These are phyloP conservation scores for Siderastrea siderea DNA, from an alignment of 92 coral and sea anemone genomes.

Conservation along the genomic window DNA sequence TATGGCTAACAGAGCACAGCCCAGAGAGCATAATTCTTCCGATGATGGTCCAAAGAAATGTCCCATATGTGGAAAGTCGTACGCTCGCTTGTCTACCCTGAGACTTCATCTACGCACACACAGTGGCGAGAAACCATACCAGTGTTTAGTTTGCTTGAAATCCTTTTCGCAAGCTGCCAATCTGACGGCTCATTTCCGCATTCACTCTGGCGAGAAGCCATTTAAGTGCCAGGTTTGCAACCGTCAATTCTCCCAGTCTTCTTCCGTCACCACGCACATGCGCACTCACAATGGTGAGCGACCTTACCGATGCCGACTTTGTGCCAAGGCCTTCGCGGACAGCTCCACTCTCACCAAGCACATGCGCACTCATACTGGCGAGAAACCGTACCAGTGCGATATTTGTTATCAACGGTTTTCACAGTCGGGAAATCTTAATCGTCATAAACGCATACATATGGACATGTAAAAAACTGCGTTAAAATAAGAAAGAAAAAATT, in stretches of 20 bases:
- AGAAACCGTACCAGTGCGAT: slow-evolving; percentile 90
- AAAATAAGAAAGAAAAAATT: neutral
- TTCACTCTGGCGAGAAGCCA: slow-evolving; percentile 92
- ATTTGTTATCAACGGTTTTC: slow-evolving; percentile 85
- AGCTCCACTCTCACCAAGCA: slow-evolving; percentile 90
- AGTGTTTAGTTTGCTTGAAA: slow-evolving; percentile 89
- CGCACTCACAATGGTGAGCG: slow-evolving; percentile 93
- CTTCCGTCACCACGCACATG: slow-evolving; percentile 94
- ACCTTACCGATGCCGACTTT: slow-evolving; percentile 83
- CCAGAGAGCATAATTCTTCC: slow-evolving; percentile 29
- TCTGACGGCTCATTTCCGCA: slow-evolving; percentile 91
- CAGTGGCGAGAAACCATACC: slow-evolving; percentile 87
- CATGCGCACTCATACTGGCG: slow-evolving; percentile 89
- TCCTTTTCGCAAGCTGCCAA: slow-evolving; percentile 94
- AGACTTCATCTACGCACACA: slow-evolving; percentile 86
- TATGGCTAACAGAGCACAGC: slow-evolving; percentile 5
- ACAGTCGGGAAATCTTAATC: slow-evolving; percentile 89
- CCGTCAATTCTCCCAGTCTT: slow-evolving; percentile 91
- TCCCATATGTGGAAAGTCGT: slow-evolving; percentile 87
- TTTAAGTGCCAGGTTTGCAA: slow-evolving; percentile 87
- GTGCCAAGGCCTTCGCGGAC: slow-evolving; percentile 89
- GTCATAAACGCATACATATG: slow-evolving; percentile 83
- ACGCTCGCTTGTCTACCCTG: slow-evolving; percentile 82
- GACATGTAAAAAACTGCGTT: neutral
- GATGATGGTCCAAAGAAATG: slow-evolving; percentile 87